Base-by-base conservation (phyloP, 2,113 vertebrate genomes). In the Chloropsis cyanopogon region DNA sequence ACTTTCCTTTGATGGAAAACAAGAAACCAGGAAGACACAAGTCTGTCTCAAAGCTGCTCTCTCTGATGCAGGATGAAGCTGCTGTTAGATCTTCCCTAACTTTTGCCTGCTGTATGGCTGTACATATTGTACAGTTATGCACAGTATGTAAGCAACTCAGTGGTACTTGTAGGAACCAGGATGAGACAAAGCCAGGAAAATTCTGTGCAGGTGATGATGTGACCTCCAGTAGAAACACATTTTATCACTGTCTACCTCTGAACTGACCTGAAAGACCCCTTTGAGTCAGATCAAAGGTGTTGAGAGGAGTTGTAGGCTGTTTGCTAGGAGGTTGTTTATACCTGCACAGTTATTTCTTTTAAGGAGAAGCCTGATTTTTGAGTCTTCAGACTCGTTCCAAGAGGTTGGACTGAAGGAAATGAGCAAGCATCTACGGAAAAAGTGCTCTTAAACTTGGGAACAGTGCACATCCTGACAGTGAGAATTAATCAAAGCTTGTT, bases 401-500 rank as follows among this genome's bases (percentile, higher is more conserved):
- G 93, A 94, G 83, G 93, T 37, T 96, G 95, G 93, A 95, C 91
- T 92, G 95, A 97, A 98, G 98, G 98, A 98, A 98, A 97, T 96
- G 93, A 97, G 90, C 52, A 60, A 96, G 92, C 97, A 89, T 95
- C 96, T 97, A 96, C 97, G 97, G 98, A 98, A 98, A 98, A 97
- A 95, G 95, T 97, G 95, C 97, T 97, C 97, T 92, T 78, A 95
- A 97, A 94, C 97, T 97, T 96, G 95, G 90, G 95, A 97, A 96
- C 94, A 85, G 80, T 69, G 93, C 93, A 98, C 96, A 98, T 98
- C 98, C 98, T 98, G 98, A 95, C 97, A 97, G 95, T 96, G 93
- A 94, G 97, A 98, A 98, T 98, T 97, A 98, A 98, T 98, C 98
- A 98, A 97, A 98, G 97, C 93, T 96, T 98, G 97, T 98, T 98